Conservation (phyloP, 1,140 invertebrate species). For the Luehdorfia chinensis region DNA sequence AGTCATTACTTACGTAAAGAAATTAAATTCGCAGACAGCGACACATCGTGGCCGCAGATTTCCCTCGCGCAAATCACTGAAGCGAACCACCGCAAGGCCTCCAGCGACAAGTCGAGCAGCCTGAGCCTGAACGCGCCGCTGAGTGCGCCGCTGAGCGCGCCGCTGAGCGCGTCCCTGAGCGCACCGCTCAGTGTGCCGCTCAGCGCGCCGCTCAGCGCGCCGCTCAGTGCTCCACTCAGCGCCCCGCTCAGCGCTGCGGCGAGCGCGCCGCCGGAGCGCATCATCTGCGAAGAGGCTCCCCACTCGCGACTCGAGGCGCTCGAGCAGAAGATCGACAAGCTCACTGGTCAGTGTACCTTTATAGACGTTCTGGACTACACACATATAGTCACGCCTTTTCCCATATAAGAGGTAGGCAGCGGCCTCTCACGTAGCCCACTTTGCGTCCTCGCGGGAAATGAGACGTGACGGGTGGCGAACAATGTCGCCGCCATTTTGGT, state of each 20-base stretch:
- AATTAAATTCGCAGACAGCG: constrained; percentile 58
- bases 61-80: constrained; percentile 67
- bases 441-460: too few species aligned
- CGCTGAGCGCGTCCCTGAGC: constrained; percentile 4
- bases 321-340: constrained; percentile 49
- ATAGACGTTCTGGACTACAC: too few species aligned
- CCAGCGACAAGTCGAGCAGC: constrained; percentile 57
- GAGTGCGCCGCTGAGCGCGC: constrained; percentile 9
- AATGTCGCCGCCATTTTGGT: too few species aligned
- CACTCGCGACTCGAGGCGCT: constrained; percentile 12
- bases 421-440: too few species aligned
- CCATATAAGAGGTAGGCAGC: too few species aligned
- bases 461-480: too few species aligned
- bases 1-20: too few species aligned
- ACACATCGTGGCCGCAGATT: constrained; percentile 70
- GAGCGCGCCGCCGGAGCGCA: too few species aligned
- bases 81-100: constrained; percentile 65
- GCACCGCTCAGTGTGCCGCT: constrained; percentile 3
- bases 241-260: neutral
- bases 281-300: constrained; percentile 25
- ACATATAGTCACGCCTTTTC: too few species aligned
- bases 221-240: constrained; percentile 6
- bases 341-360: constrained; percentile 42
- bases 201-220: neutral
- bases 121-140: constrained; percentile 39